A percentile compares a stretch with the other conserved stretches of the same genome.
phyloP scores from a whole-genome alignment of 92 coral and sea anemone species.

The Isaurus tuberculatus region DNA sequence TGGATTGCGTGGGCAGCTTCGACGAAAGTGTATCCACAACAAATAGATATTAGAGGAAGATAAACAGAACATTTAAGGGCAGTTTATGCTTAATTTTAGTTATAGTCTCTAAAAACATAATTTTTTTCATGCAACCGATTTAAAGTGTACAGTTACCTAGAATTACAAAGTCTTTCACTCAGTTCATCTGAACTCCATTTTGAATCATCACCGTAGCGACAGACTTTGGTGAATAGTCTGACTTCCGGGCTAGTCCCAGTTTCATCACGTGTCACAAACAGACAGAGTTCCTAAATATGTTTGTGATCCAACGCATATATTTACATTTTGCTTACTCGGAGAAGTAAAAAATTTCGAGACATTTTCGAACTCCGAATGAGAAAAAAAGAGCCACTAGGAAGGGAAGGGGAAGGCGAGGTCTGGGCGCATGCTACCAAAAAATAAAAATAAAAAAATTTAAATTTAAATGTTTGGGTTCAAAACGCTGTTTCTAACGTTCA shows the following conservation, averaged over 20 bases:
- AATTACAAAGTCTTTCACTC: not conserved
- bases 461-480: no score
- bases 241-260: slow-evolving; percentile 3
- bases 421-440: no score
- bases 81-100: not conserved
- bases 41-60: not conserved
- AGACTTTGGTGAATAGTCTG: not conserved
- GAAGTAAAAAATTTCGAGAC: no score
- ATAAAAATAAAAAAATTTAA: no score
- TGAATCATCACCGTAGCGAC: not conserved
- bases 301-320: no score
- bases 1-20: not conserved
- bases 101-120: not conserved
- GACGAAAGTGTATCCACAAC: slow-evolving; percentile 40
- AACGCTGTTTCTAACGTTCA: no score
- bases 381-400: no score
- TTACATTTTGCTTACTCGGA: no score
- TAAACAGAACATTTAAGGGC: no score
- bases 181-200: not conserved
- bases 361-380: no score
- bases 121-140: not conserved
- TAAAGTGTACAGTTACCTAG: not conserved
- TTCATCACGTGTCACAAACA: not conserved
- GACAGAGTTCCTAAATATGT: no score
- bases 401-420: no score